Base-by-base conservation (phyloP, 2,888 invertebrate genomes). In the Venusia cambrica region DNA sequence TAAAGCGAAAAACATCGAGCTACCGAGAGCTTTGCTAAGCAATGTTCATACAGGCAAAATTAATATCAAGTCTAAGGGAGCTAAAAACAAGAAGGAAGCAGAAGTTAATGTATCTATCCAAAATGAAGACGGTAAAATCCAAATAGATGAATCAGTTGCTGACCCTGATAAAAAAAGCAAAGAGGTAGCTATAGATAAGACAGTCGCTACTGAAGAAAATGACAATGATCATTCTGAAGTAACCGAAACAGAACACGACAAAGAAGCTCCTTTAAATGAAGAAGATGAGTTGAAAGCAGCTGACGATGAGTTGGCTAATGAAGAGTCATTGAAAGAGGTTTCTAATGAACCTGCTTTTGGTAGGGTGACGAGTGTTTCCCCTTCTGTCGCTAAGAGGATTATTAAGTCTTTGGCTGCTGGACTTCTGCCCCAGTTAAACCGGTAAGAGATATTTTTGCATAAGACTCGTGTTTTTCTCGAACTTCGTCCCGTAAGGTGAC, bases 341-440 rank as follows among this genome's bases (percentile, higher is more conserved):
- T 56, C 70, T 4, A 71, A 69, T 46, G 43, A 63, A 1, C 73
- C 76, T 5, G 80, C 84, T 0, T 75, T 76, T 57, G 84, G 81
- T 43, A 76, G 87, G 54, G 65, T 88, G 19, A 87, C 88, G 0
- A 65, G 89, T 21, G 85, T 95, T 2, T 90, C 92, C 2, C 91
- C 90, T 3, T 92, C 92, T 9, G 91, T 92, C 11, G 95, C 96
- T 5, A 93, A 92, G 30, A 90, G 92, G 56, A 92, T 97, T 2
- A 91, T 96, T 30, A 87, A 89, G 32, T 89, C 90, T 4, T 91
- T 96, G 36, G 89, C 92, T 3, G 89, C 89, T 10, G 90, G 91
- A 21, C 80, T 98, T 6, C 74, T 98, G 43, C 97, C 97, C 0
- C 93, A 94, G 41, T 77, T 98, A 1, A 93, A 96, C 66, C 90